phyloP scores from a whole-genome alignment of 2,888 invertebrate genomes.

The Cryptus viduatorius region DNA sequence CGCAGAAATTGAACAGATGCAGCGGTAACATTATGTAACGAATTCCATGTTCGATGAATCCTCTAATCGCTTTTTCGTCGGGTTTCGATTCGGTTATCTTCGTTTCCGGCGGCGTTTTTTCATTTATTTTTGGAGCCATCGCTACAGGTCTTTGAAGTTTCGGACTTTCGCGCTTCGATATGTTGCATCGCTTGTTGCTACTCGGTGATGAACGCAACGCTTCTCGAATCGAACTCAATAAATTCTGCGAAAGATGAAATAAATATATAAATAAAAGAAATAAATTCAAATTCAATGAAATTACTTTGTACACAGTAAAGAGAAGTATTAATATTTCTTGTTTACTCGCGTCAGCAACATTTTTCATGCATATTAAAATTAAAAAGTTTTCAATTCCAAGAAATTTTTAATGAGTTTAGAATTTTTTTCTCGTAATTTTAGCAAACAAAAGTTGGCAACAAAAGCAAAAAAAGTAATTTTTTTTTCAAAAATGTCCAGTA shows the following conservation, averaged over 20 bases:
- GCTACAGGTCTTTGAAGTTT: not conserved
- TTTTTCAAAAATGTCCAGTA: too few species aligned
- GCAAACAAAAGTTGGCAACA: too few species aligned
- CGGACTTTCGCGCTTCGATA: not conserved
- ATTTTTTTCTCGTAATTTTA: too few species aligned
- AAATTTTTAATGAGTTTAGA: too few species aligned
- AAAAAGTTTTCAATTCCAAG: too few species aligned
- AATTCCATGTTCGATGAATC: slow-evolving; percentile 42
- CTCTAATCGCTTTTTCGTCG: not conserved
- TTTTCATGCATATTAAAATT: too few species aligned
- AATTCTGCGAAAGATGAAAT: slow-evolving; percentile 20
- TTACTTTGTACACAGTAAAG: not conserved
- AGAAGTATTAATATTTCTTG: too few species aligned
- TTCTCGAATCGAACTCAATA: slow-evolving; percentile 20
- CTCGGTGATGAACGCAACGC: slow-evolving; percentile 1
- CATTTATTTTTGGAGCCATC: not conserved
- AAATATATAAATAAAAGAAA: not conserved
- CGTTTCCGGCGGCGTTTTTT: not conserved
- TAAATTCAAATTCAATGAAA: not conserved
- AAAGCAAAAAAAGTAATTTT: too few species aligned
- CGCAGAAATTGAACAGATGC: slow-evolving; percentile 31
- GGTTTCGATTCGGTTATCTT: not conserved
- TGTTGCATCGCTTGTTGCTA: not conserved
- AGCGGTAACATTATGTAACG: slow-evolving; percentile 51
- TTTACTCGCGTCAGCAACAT: too few species aligned